Evolutionary conservation across 2,888 invertebrate genomes (phyloP).

Genomic region (Lissonota sp.): DNA sequence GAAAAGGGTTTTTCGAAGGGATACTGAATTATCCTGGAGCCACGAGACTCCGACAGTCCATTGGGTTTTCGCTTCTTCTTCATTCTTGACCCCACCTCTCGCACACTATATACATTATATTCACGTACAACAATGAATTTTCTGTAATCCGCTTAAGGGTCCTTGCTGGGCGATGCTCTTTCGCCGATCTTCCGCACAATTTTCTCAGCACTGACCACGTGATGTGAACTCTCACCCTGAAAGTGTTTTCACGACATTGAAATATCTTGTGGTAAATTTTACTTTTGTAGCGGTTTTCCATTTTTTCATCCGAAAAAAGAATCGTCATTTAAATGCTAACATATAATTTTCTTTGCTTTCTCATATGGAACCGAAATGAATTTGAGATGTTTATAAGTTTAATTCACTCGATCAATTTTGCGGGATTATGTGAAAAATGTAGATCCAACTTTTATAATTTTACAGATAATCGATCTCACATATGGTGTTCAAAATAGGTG

Average conservation of each 20-base stretch:
- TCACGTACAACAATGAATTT: conserved; percentile 66
- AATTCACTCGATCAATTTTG: no score
- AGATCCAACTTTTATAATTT: no score
- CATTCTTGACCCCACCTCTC: background rate
- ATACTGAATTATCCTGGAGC: conserved; percentile 47
- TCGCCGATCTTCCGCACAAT: conserved; percentile 69
- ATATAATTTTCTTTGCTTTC: no score
- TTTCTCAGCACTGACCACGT: conserved; percentile 55
- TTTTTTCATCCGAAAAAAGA: no score
- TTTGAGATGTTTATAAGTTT: no score
- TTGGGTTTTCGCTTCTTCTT: conserved; percentile 25
- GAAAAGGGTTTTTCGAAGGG: conserved; percentile 70
- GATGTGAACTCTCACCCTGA: background rate
- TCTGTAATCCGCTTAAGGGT: conserved; percentile 71
- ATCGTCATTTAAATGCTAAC: no score
- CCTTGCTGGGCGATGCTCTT: conserved; percentile 44
- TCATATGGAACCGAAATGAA: no score
- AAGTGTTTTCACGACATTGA: conserved; percentile 10
- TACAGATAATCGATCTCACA: no score
- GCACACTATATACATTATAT: background rate
- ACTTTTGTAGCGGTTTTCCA: no score
- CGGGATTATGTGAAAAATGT: no score
- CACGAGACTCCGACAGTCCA: conserved; percentile 27
- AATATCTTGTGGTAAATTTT: background rate
- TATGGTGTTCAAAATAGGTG: no score